Evolutionary conservation across 2,797 vertebrate species (phyloP).

Genomic region (Mormyrus proboscirostris): DNA sequence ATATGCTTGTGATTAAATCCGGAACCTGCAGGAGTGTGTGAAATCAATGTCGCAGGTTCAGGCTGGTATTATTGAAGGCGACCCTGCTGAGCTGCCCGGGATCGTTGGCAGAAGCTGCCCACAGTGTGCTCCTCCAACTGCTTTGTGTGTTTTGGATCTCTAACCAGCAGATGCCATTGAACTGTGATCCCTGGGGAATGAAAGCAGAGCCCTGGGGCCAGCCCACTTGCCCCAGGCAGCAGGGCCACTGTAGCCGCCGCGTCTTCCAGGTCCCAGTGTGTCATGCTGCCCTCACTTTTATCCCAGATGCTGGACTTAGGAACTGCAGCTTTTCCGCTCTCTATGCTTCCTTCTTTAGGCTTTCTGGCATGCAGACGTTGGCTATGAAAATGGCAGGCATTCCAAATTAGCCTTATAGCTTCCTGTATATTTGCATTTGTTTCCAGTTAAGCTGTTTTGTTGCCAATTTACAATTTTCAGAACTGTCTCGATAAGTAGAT

Average conservation of each 20-base stretch:
- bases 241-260: background rate
- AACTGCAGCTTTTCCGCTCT: background rate
- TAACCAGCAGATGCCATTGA: background rate
- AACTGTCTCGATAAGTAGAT: background rate
- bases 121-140: background rate
- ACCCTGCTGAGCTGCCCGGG: background rate
- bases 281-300: background rate
- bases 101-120: background rate
- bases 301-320: background rate
- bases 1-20: background rate
- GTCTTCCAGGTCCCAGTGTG: background rate
- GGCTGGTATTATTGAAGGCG: background rate
- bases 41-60: background rate
- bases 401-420: background rate
- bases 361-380: background rate
- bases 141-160: background rate
- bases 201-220: background rate
- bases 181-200: background rate
- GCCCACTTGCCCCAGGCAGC: background rate
- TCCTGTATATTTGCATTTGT: background rate
- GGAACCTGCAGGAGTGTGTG: background rate
- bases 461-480: background rate
- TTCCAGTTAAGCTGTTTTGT: background rate
- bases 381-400: background rate
- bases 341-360: background rate